phyloP scores from a whole-genome alignment of 2,797 vertebrate species.

The Monodelphis domestica region DNA sequence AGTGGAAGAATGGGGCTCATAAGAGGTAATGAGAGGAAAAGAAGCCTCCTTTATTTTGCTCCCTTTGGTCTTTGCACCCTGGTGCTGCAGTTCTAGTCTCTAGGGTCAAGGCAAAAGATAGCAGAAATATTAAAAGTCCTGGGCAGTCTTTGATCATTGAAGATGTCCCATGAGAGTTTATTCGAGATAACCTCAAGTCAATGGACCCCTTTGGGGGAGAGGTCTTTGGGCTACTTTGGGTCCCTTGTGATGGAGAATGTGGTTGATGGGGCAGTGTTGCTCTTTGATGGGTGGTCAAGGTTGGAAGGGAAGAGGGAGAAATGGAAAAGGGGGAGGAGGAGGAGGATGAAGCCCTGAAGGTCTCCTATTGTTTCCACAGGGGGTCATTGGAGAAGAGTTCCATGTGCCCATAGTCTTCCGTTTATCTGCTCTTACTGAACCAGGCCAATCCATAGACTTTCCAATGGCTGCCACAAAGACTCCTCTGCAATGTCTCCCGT shows the following conservation, averaged over 20 bases:
- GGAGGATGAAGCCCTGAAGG: neutral
- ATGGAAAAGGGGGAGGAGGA: neutral
- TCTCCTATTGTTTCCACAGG: slow-evolving; percentile 25
- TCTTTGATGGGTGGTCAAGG: slow-evolving; percentile 51
- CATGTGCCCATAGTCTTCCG: fast-evolving
- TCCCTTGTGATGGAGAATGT: slow-evolving; percentile 62
- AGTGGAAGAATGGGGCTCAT: neutral
- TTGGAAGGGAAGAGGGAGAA: neutral
- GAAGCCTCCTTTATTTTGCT: neutral
- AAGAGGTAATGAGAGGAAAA: neutral
- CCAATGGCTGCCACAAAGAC: fast-evolving
- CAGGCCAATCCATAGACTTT: neutral
- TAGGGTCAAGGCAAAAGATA: neutral
- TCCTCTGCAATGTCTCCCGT: neutral
- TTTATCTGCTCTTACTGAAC: slow-evolving; percentile 69
- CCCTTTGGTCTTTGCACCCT: neutral
- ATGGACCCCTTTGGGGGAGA: neutral
- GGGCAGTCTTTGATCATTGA: neutral
- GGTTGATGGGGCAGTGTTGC: slow-evolving; percentile 72
- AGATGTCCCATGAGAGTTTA: neutral
- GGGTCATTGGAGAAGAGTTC: neutral
- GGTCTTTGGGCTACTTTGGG: neutral
- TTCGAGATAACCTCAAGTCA: neutral
- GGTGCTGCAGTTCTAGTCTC: neutral
- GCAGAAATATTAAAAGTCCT: neutral